Base-by-base conservation (phyloP, 1,140 invertebrate genomes). In the Temnothorax longispinosus region DNA sequence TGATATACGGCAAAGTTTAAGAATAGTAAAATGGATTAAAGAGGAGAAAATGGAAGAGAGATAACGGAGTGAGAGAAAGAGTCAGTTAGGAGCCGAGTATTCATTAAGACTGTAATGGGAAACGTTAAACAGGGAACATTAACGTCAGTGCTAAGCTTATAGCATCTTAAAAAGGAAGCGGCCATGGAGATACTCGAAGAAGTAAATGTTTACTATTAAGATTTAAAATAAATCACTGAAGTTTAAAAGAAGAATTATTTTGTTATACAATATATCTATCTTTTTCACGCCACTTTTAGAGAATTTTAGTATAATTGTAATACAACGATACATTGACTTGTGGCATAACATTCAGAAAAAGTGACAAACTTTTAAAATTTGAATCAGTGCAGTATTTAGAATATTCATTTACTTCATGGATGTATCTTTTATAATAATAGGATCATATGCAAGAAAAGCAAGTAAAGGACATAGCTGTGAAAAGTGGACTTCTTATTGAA, bases 81-180 rank as follows among this genome's bases (percentile, higher is more conserved):
- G 75, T 88, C 80, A 86, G 69, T 78, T 85, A 71, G 64, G 72
- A 77, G 80, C 54, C 54, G 72, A 92, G 89, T 91, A 88, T 91
- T 93, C 92, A 93, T 92, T 93, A 93, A 92, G 88, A 88, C 87
- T 88, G 87, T 93, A 91, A 92, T 93, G 88, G 89, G 89, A 77
- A 87, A 91, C 90, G 91, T 93, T 93, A 93, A 93, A 92, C 85
- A 93, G 89, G 72, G 67, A 77, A 78, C 91, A 92, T 93, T 92
- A 92, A 92, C 86, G 88, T 93, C 88, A 88, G 74, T 72, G 89
- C 58, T 87, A 89, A 91, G 88, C 87, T 92, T 91, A 91, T 86
- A 82, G 87, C 71, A 76, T 74, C 87, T 92, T 92, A 89, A 93
- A 90, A 92, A 89, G 84, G 84, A 76, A 87, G 38, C 21, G 56